These are phyloP conservation scores for Phortica okadai DNA, from an alignment of 2,888 invertebrate species.

Conservation along the genomic window DNA sequence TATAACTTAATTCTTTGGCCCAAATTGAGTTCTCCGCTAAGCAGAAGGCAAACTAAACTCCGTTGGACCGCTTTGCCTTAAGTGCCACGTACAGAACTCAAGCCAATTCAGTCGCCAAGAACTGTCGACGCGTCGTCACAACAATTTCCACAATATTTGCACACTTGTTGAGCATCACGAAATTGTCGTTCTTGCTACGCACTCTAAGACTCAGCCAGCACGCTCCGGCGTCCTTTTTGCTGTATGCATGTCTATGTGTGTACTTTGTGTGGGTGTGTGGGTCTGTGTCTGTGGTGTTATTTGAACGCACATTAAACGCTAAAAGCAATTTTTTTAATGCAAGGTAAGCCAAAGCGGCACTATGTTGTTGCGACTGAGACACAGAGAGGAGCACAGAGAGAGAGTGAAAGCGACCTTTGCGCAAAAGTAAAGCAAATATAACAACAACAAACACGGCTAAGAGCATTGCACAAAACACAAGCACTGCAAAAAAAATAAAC, in stretches of 20 bases:
- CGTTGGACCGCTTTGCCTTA: not conserved
- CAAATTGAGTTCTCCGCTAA: no score
- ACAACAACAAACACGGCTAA: not conserved
- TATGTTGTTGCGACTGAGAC: not conserved
- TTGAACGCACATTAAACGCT: constrained; percentile 12
- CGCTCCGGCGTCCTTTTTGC: not conserved
- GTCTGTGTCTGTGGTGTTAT: not conserved
- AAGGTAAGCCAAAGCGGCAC: constrained; percentile 7
- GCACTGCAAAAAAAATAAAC: not conserved
- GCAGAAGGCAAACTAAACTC: no score
- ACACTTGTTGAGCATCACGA: constrained; percentile 9
- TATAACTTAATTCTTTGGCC: no score
- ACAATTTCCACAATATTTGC: not conserved
- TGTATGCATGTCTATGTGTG: not conserved
- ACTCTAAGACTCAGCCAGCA: not conserved
- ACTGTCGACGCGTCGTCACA: not conserved
- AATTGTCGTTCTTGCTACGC: constrained; percentile 28
- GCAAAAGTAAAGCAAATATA: constrained; percentile 1
- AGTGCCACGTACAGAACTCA: not conserved
- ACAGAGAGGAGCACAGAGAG: constrained; percentile 13
- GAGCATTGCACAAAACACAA: not conserved
- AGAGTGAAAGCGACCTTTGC: not conserved
- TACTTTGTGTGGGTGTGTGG: not conserved
- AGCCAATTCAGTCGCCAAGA: not conserved
- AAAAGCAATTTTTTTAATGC: constrained; percentile 22